A percentile compares a stretch with the other conserved stretches of the same genome.
Conservation (phyloP, 2,797 vertebrate species). For the Microctenopoma stevenorrisi region DNA sequence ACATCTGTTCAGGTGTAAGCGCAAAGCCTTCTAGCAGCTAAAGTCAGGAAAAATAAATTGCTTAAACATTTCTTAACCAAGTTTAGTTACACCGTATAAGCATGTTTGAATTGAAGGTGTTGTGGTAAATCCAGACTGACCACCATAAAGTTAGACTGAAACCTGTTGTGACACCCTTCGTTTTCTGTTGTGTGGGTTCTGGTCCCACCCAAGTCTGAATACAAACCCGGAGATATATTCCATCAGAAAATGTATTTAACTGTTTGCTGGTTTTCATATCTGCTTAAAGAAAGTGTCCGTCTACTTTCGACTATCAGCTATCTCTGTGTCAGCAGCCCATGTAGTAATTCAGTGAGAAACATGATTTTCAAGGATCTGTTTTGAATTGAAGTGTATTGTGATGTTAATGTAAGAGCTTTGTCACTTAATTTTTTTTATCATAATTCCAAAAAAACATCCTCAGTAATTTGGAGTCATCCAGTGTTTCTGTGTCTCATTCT, state of each 20-base stretch:
- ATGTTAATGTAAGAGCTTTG: constrained; percentile 52
- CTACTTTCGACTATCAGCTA: background rate
- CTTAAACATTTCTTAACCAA: background rate
- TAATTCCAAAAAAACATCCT: constrained; percentile 39
- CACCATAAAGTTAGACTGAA: background rate
- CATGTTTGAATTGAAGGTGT: background rate
- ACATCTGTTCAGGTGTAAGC: background rate
- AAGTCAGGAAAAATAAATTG: background rate
- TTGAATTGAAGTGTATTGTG: constrained; percentile 50
- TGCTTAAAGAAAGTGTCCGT: background rate
- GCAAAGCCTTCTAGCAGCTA: background rate
- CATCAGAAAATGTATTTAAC: background rate
- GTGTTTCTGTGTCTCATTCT: constrained; percentile 24
- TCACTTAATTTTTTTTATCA: constrained; percentile 33
- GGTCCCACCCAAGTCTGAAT: background rate
- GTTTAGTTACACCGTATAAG: background rate
- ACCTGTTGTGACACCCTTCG: background rate
- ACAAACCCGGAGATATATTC: constrained; percentile 14
- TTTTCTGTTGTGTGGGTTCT: constrained; percentile 20
- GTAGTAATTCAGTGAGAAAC: constrained; percentile 18
- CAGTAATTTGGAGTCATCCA: constrained; percentile 21
- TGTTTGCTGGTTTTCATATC: background rate
- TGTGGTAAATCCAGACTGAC: constrained; percentile 24
- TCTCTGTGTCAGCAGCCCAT: constrained; percentile 7
- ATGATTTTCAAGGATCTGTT: constrained; percentile 32